Evolutionary conservation across 2,113 vertebrate genomes (phyloP).

Genomic region (Pantherophis guttatus): DNA sequence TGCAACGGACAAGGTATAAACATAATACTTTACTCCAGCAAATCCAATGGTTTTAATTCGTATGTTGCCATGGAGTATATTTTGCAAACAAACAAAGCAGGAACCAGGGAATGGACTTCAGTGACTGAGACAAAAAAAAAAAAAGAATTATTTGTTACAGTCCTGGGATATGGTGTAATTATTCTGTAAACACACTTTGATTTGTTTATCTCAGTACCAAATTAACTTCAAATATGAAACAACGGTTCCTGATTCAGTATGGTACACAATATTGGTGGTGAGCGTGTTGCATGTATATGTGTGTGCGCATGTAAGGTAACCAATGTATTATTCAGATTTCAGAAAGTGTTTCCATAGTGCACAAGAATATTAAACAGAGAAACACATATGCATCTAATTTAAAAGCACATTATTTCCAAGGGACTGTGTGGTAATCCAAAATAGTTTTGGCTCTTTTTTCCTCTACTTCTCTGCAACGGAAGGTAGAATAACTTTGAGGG

Average conservation of each 20-base stretch:
- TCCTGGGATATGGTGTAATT: constrained; percentile 72
- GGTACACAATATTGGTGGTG: constrained; percentile 53
- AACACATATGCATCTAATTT: constrained; percentile 67
- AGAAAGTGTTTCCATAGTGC: constrained; percentile 44
- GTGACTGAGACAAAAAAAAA: constrained; percentile 67
- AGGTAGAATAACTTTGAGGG: constrained; percentile 36
- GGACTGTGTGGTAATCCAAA: constrained; percentile 37
- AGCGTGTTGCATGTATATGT: constrained; percentile 14
- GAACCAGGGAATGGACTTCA: constrained; percentile 66
- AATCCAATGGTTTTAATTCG: constrained; percentile 64
- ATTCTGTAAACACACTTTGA: constrained; percentile 79
- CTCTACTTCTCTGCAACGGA: constrained; percentile 47
- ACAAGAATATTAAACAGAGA: constrained; percentile 54
- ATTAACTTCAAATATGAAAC: constrained; percentile 75
- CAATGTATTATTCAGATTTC: constrained; percentile 59
- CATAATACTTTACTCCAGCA: constrained; percentile 45
- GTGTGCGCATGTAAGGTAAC: constrained; percentile 28
- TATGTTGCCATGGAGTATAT: constrained; percentile 68
- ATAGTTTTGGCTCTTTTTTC: constrained; percentile 41
- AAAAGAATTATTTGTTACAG: constrained; percentile 58
- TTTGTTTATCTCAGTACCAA: constrained; percentile 80
- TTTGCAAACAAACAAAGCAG: constrained; percentile 67
- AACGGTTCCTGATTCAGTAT: constrained; percentile 69
- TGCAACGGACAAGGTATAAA: constrained; percentile 30
- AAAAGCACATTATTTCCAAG: constrained; percentile 65